A percentile compares a stretch with the other conserved stretches of the same genome.
These are phyloP conservation scores for Drosophila rellima DNA, from an alignment of 2,888 invertebrate genomes.

Conservation along the genomic window DNA sequence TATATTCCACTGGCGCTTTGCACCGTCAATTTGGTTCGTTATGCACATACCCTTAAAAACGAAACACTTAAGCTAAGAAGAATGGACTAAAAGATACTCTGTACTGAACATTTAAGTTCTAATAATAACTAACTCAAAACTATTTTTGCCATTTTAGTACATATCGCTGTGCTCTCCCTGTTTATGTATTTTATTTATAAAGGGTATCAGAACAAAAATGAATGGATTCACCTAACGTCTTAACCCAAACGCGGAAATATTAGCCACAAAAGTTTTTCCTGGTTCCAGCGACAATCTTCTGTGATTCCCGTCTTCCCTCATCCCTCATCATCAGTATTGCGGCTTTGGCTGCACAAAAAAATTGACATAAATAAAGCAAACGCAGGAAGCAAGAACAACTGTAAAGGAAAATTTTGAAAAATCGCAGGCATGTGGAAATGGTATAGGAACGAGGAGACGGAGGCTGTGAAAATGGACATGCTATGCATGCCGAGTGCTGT, in stretches of 20 bases:
- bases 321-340: slow-evolving; percentile 18
- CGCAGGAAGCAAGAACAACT: slow-evolving; percentile 43
- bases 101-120: not conserved
- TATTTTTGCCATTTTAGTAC: not conserved
- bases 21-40: slow-evolving; percentile 39
- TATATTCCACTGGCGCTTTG: slow-evolving; percentile 31
- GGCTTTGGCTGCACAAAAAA: slow-evolving; percentile 53
- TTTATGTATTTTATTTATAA: not conserved
- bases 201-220: slow-evolving; percentile 17
- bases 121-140: no score
- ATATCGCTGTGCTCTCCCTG: no score
- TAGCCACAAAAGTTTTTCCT: slow-evolving; percentile 53
- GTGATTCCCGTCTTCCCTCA: slow-evolving; percentile 16
- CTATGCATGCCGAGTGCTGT: slow-evolving; percentile 76
- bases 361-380: slow-evolving; percentile 73
- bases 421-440: slow-evolving; percentile 46
- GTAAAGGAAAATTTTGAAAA: slow-evolving; percentile 67
- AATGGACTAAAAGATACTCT: slow-evolving; percentile 11
- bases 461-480: slow-evolving; percentile 71
- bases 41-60: slow-evolving; percentile 2
- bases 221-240: slow-evolving; percentile 51
- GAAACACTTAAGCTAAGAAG: not conserved
- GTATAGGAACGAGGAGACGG: not conserved
- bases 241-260: slow-evolving; percentile 62
- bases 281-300: slow-evolving; percentile 38